Conservation (phyloP, 2,113 vertebrate species). For the Apteryx mantelli region DNA sequence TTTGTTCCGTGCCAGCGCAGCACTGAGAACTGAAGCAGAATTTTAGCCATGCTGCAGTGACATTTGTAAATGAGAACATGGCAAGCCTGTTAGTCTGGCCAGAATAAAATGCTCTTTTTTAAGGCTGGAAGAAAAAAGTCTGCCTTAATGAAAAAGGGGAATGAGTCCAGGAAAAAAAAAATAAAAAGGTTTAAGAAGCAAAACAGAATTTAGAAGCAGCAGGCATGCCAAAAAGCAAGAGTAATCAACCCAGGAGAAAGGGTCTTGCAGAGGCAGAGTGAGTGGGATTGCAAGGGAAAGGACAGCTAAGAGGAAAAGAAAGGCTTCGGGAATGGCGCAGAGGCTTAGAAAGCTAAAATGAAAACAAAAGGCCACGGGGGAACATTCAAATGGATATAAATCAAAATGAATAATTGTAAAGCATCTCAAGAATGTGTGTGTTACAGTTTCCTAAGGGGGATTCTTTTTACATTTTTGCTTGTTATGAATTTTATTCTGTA, state of each 20-base stretch:
- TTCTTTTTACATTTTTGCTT: conserved; percentile 24
- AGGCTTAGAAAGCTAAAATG: conserved; percentile 45
- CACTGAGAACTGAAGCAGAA: neutral
- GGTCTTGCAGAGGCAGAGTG: neutral
- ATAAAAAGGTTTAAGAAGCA: neutral
- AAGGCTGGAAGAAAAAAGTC: neutral
- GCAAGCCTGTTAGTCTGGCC: neutral
- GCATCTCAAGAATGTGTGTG: conserved; percentile 43
- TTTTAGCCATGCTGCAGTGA: conserved; percentile 34
- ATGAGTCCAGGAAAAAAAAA: neutral
- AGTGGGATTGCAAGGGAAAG: neutral
- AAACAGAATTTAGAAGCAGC: neutral
- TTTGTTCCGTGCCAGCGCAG: conserved; percentile 47
- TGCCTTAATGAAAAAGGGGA: conserved; percentile 23
- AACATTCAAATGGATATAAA: conserved; percentile 58
- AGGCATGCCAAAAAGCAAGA: neutral
- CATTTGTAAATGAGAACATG: conserved; percentile 64
- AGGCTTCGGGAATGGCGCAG: neutral
- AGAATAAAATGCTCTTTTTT: conserved; percentile 50
- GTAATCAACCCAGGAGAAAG: neutral
- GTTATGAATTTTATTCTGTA: neutral
- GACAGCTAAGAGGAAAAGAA: neutral
- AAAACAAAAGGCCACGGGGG: conserved; percentile 55
- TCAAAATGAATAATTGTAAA: conserved; percentile 34
- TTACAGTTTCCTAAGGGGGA: neutral